Evolutionary conservation across 2,888 invertebrate genomes (phyloP).

Genomic region (Halictus ligatus): DNA sequence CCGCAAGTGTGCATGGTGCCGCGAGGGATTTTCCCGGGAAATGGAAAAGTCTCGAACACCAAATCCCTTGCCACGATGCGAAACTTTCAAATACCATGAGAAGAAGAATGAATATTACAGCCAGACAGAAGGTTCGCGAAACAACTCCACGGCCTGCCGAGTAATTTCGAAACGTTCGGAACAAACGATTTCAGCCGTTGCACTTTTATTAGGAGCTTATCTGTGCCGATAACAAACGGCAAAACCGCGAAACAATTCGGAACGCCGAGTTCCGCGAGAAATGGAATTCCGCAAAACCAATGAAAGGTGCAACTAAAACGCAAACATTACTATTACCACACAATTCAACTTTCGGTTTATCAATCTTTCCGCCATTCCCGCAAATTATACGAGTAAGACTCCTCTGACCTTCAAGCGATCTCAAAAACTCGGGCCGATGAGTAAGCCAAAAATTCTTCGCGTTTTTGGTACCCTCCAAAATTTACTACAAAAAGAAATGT

Average conservation of each 20-base stretch:
- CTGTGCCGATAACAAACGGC: neutral
- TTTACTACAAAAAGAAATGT: too few species aligned
- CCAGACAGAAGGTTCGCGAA: neutral
- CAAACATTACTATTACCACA: too few species aligned
- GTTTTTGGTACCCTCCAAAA: too few species aligned
- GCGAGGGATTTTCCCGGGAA: constrained; percentile 69
- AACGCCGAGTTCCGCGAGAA: neutral
- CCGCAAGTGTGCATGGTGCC: constrained; percentile 58
- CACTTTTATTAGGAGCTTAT: neutral
- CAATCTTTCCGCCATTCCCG: neutral
- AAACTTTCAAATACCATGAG: constrained; percentile 54
- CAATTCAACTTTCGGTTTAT: neutral
- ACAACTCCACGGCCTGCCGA: neutral
- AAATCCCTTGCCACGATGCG: constrained; percentile 38
- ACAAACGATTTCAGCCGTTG: neutral
- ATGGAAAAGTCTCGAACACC: constrained; percentile 72
- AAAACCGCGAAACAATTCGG: neutral
- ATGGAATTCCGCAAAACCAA: neutral
- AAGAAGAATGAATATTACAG: constrained; percentile 27
- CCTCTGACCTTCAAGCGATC: too few species aligned
- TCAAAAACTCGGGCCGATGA: too few species aligned
- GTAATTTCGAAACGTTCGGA: constrained; percentile 6
- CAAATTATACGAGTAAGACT: neutral
- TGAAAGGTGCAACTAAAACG: neutral
- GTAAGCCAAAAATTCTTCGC: too few species aligned